Conservation (phyloP, 2,113 vertebrate species). For the Progne subis region DNA sequence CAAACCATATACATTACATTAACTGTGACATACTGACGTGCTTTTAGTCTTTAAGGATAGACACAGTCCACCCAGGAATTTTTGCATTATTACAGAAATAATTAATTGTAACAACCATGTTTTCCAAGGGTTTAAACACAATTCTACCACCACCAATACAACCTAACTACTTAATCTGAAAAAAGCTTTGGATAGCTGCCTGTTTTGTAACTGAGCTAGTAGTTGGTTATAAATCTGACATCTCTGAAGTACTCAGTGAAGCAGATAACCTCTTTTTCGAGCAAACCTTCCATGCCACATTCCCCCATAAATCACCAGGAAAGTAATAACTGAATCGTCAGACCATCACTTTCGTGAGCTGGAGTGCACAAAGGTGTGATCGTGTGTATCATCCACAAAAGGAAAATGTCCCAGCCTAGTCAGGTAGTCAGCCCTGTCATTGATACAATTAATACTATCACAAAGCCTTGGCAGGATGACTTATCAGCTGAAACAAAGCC, state of each 20-base stretch:
- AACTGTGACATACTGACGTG: background rate
- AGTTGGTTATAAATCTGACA: background rate
- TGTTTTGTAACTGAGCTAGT: background rate
- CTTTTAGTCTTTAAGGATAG: background rate
- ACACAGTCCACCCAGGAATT: background rate
- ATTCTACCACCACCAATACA: background rate
- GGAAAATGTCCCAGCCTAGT: background rate
- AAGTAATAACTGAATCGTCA: background rate
- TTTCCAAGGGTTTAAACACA: background rate
- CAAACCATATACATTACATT: background rate
- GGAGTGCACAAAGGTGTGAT: background rate
- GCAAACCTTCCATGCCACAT: background rate
- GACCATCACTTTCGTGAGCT: background rate
- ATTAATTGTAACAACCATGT: background rate
- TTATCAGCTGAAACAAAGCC: background rate
- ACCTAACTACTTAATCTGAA: background rate
- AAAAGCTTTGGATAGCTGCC: background rate
- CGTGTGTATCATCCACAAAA: rapidly evolving
- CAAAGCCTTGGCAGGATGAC: background rate
- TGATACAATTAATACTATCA: background rate
- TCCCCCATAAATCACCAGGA: background rate
- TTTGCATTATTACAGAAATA: background rate
- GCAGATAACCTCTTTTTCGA: background rate
- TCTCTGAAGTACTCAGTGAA: background rate
- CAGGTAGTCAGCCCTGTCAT: background rate